phyloP scores from a whole-genome alignment of 2,797 vertebrate species.

The Gymnoscopelus braueri region DNA sequence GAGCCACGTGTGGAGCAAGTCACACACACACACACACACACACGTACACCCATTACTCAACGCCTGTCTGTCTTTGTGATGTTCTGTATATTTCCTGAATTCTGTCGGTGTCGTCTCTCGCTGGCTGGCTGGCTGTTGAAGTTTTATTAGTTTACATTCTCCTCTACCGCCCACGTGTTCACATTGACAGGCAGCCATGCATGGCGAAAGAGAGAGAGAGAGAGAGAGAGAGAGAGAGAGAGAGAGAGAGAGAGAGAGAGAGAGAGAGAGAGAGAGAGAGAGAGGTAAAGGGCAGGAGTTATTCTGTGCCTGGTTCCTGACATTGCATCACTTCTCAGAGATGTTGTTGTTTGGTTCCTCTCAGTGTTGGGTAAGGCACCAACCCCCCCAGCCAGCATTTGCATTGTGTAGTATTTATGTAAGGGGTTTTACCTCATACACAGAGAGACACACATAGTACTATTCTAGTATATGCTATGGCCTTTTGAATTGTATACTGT shows the following conservation, averaged over 20 bases:
- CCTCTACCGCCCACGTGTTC: slow-evolving; percentile 18
- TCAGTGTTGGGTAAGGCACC: slow-evolving; percentile 6
- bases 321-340: slow-evolving; percentile 53
- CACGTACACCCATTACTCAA: neutral
- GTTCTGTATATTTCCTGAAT: slow-evolving; percentile 34
- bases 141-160: slow-evolving; percentile 17
- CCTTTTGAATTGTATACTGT: too few relatives aligned
- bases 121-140: neutral
- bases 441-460: too few relatives aligned
- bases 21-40: neutral
- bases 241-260: slow-evolving; percentile 36
- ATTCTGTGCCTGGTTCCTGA: slow-evolving; percentile 65
- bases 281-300: slow-evolving; percentile 73
- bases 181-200: slow-evolving; percentile 30
- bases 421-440: too few relatives aligned
- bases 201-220: slow-evolving; percentile 26
- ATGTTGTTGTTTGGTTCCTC: slow-evolving; percentile 37
- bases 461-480: too few relatives aligned
- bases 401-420: too few relatives aligned
- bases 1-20: neutral
- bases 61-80: slow-evolving; percentile 1
- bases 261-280: slow-evolving; percentile 34
- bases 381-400: too few relatives aligned
- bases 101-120: neutral
- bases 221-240: slow-evolving; percentile 38